Conservation (phyloP, 1,140 invertebrate genomes). For the Dinoponera quadriceps region DNA sequence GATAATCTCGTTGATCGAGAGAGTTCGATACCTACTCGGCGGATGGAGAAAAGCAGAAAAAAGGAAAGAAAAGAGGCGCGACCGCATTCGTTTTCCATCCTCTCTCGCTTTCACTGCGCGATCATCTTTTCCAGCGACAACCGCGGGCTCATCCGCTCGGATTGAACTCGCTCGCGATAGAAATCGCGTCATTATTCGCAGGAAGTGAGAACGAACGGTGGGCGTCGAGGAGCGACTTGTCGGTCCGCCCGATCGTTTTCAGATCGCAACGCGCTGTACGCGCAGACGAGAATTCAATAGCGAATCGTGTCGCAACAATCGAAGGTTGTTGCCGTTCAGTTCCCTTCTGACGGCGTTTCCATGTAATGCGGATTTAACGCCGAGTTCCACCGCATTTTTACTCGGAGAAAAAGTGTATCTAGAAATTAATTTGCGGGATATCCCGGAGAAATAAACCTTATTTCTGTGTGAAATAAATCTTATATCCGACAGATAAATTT, state of each 20-base stretch:
- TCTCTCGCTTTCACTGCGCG: constrained; percentile 69
- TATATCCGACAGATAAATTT: no score
- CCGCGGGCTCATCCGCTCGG: constrained; percentile 46
- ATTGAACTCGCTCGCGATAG: constrained; percentile 62
- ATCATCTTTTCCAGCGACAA: constrained; percentile 35
- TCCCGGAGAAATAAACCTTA: no score
- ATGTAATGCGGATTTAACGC: no score
- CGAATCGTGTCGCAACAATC: constrained; percentile 45
- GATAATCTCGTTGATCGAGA: constrained; percentile 65
- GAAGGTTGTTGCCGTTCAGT: not conserved
- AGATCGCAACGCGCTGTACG: constrained; percentile 33
- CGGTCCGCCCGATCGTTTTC: constrained; percentile 29
- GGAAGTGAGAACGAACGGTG: constrained; percentile 77
- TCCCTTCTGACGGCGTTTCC: no score
- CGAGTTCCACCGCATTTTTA: no score
- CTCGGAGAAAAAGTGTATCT: no score
- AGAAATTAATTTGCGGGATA: no score
- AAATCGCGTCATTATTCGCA: constrained; percentile 76
- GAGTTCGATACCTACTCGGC: constrained; percentile 30
- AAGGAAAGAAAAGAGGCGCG: not conserved
- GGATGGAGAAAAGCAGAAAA: constrained; percentile 32
- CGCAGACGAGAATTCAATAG: constrained; percentile 42
- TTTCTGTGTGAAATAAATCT: no score
- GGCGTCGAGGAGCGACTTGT: constrained; percentile 61
- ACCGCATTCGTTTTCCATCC: constrained; percentile 66